A percentile compares a stretch with the other conserved stretches of the same genome.
These are phyloP conservation scores for Bubo scandiacus DNA, from an alignment of 2,113 vertebrate species.

Conservation along the genomic window DNA sequence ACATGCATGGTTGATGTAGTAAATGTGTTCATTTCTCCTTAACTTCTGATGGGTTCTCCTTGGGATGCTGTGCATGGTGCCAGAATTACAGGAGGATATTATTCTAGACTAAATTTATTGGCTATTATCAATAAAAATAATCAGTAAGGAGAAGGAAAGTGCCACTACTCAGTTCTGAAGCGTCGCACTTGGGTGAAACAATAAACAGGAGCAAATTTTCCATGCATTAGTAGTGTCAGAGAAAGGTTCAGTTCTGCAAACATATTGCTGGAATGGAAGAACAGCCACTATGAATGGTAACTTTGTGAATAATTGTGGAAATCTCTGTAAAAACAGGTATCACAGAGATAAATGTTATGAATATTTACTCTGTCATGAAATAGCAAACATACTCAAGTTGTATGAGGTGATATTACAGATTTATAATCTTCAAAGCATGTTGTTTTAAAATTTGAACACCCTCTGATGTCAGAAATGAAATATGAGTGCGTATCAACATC, in stretches of 20 bases:
- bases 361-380: not conserved
- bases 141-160: not conserved
- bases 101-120: not conserved
- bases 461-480: not conserved
- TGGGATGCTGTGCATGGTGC: not conserved
- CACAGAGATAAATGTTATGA: not conserved
- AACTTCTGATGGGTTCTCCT: not conserved
- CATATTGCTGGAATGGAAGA: not conserved
- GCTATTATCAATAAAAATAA: not conserved
- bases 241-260: not conserved
- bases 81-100: not conserved
- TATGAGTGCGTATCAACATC: not conserved
- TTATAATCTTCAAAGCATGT: not conserved
- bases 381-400: not conserved
- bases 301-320: not conserved
- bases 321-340: not conserved
- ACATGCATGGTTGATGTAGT: rapidly evolving
- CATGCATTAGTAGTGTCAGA: not conserved
- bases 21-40: not conserved
- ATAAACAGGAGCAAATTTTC: not conserved
- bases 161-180: not conserved
- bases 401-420: not conserved
- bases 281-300: not conserved
- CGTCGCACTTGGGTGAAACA: not conserved
- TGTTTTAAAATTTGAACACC: not conserved